Evolutionary conservation across 1,140 invertebrate genomes (phyloP), one percentile per base, ranked within the genome.

Genomic region (Teleogryllus occipitalis): DNA sequence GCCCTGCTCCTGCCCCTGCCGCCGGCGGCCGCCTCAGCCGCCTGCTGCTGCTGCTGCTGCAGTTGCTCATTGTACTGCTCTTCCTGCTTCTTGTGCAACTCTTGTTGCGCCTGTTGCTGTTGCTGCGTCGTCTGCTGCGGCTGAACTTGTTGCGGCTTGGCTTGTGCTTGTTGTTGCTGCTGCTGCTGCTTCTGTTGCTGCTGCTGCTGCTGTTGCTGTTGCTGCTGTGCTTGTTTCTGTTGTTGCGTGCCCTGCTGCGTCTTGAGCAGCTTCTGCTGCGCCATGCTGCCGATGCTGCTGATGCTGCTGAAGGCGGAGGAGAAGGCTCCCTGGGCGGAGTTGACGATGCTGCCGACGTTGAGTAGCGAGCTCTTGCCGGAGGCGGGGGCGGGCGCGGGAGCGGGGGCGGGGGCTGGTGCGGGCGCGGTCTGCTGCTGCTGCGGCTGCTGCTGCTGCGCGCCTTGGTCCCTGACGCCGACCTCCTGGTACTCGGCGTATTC

Each of bases 101-200:
- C 83, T 82, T 48, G 83, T 80, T 73, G 82, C 82, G 76, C 83
- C 81, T 73, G 83, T 82, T 82, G 86, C 84, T 76, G 86, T 84
- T 81, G 84, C 83, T 74, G 86, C 85, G 77, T 86, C 85, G 77
- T 84, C 84, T 75, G 85, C 86, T 79, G 85, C 82, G 82, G 85
- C 85, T 82, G 83, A 83, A 15, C 84, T 82, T 76, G 85, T 86
- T 79, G 85, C 82, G 82, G 85, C 85, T 82, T 84, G 83, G n/a
- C 84, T 82, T 76, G 79, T 80, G 74, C 84, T 84, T 78, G 83
- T 85, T 72, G 77, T 15, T 54, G 49, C 8, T 8, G 49, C 49
- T 54, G 49, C 49, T 54, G n/a, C n/a, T 78, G 83, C 85, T 72
- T 76, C 49, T 54, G 49, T 8, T 10, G 54, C 54, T 65, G 54